Evolutionary conservation across 2,113 vertebrate genomes (phyloP).

Genomic region (Agelaius phoeniceus): DNA sequence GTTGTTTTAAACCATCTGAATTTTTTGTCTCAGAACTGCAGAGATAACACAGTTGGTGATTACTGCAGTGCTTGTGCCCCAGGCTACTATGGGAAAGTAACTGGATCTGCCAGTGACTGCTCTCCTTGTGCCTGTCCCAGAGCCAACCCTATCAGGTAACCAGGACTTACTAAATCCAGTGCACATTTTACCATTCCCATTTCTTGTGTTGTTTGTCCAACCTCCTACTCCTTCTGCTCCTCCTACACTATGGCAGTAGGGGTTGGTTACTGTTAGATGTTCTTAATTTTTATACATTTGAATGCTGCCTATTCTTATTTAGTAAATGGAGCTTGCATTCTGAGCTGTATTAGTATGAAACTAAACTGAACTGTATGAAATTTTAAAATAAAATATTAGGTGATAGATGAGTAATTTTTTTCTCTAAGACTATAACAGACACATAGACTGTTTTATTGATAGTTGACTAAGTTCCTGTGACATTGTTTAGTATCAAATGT

Average conservation of each 20-base stretch:
- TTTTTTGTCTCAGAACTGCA: constrained; percentile 79
- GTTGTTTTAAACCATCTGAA: neutral
- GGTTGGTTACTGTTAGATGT: rapidly evolving
- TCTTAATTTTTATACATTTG: neutral
- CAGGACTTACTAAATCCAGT: neutral
- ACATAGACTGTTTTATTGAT: neutral
- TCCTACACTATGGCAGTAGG: neutral
- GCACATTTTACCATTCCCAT: neutral
- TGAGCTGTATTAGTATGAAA: neutral
- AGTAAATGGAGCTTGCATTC: neutral
- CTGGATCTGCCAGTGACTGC: constrained; percentile 83
- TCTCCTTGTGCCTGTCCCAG: constrained; percentile 89
- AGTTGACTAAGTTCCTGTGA: neutral
- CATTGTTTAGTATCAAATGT: neutral
- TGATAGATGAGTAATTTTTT: neutral
- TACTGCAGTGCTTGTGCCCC: constrained; percentile 82
- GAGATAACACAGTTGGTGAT: constrained; percentile 84
- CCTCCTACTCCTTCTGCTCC: neutral
- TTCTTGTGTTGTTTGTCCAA: neutral
- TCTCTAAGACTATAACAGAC: neutral
- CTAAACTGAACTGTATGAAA: neutral
- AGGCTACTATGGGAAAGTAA: constrained; percentile 86
- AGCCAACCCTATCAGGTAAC: constrained; percentile 81
- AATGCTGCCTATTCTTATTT: neutral
- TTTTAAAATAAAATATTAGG: neutral